Evolutionary conservation across 2,113 vertebrate species (phyloP), one percentile per base, ranked within the genome.

Genomic region (Zonotrichia leucophrys): DNA sequence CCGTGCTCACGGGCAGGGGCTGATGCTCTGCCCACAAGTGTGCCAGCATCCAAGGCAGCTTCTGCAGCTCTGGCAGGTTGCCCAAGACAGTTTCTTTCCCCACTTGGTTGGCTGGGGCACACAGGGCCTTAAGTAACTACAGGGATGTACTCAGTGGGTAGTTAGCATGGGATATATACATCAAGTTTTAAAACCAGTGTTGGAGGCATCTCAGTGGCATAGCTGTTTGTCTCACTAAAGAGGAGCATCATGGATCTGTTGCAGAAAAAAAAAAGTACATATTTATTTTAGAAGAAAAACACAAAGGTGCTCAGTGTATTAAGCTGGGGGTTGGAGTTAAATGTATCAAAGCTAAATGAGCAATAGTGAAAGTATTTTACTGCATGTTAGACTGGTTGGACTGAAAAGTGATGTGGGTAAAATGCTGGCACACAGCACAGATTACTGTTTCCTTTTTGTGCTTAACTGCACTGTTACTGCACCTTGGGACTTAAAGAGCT

Each of bases 401-500:
- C 56, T 67, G 50, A 49, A 92, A 50, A 83, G 21, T 58, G 10
- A 28, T 67, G 15, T 59, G 39, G 42, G 35, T 78, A 50, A 86
- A 86, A 72, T 78, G 42, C 49, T 87, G 60, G 27, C 30, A 44
- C 35, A n/a, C 8, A 50, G n/a, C 77, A 78, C 42, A 74, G 31
- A 78, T 63, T 50, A 39, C 2, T 1, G 20, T 89, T 94, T 95
- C 37, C 28, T 37, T 89, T 72, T 75, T 72, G 47, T 91, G 62
- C 41, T 69, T 79, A 91, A 41, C 33, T 75, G 58, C 77, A 12
- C 23, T 60, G 11, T 52, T 83, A 44, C 56, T 83, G 93, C 68
- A 94, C 60, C 68, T 72, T 78, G 44, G 22, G 39, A 56, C 47
- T 96, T 92, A 72, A 78, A 94, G 72, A 87, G n/a, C 83, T 89